A percentile compares a stretch with the other conserved stretches of the same genome.
These are phyloP conservation scores for Proteles cristata DNA, from an alignment of 2,113 vertebrate genomes.

Conservation along the genomic window DNA sequence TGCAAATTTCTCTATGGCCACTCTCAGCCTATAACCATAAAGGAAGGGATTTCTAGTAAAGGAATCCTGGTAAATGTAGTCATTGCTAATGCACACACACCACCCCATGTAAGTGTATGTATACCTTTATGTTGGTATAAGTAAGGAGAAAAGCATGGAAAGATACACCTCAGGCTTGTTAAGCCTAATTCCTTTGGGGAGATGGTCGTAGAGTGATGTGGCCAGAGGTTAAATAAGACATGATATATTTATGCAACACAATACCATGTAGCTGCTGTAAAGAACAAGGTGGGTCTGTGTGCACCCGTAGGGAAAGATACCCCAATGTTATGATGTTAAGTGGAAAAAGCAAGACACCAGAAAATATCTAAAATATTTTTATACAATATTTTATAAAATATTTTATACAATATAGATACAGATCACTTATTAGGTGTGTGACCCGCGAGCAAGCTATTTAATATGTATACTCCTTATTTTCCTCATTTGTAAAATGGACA, in stretches of 20 bases:
- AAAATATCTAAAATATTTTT: conserved; percentile 50
- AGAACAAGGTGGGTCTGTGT: conserved; percentile 6
- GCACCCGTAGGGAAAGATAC: neutral
- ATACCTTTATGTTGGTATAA: neutral
- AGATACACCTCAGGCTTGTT: neutral
- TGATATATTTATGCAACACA: neutral
- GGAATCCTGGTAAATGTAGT: neutral
- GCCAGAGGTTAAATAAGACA: conserved; percentile 40
- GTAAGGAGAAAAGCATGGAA: conserved; percentile 9
- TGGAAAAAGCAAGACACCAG: conserved; percentile 33
- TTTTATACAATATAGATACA: neutral
- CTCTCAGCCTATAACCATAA: neutral
- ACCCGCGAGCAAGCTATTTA: conserved; percentile 39
- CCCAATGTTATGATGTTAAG: neutral
- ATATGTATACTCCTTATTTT: conserved; percentile 19
- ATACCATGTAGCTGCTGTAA: neutral
- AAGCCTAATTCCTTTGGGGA: neutral
- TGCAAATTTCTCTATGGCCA: neutral
- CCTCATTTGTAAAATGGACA: conserved; percentile 47
- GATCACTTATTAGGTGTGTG: neutral
- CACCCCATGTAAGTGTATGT: neutral
- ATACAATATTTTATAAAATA: too few relatives aligned
- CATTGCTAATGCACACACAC: neutral
- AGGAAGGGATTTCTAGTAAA: neutral
- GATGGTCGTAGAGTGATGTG: neutral